Percentiles rank a stretch among this genome's conserved stretches.
Evolutionary conservation across 2,113 vertebrate genomes (phyloP).

Genomic region (Limnothrissa miodon): DNA sequence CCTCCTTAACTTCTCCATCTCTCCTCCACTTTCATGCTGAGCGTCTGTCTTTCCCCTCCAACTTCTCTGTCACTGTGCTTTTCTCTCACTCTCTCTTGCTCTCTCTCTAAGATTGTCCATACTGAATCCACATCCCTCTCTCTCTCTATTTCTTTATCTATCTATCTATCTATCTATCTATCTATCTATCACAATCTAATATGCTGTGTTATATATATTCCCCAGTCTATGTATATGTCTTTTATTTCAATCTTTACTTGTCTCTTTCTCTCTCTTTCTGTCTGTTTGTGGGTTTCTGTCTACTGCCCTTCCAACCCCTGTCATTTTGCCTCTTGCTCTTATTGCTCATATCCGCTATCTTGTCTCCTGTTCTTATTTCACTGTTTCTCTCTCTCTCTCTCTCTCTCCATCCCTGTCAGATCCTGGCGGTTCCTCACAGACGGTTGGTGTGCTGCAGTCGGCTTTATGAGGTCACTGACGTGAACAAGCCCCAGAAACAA

Average conservation of each 20-base stretch:
- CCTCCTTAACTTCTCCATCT: not conserved
- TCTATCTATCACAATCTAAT: no score
- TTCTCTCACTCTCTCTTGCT: constrained; percentile 30
- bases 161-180: not conserved
- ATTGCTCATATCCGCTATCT: not conserved
- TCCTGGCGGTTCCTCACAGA: constrained; percentile 91
- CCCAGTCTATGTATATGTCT: no score
- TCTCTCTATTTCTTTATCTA: not conserved
- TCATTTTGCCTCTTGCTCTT: no score
- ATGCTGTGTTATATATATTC: no score
- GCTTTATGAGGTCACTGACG: constrained; percentile 92
- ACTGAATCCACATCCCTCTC: not conserved
- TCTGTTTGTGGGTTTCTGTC: no score
- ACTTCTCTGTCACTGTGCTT: not conserved
- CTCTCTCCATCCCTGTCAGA: constrained; percentile 68
- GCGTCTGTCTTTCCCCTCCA: constrained; percentile 30
- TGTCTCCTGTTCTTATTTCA: constrained; percentile 2
- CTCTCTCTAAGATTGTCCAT: not conserved
- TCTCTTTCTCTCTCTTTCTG: no score
- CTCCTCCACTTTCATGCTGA: no score
- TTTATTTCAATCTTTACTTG: no score
- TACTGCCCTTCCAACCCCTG: not conserved
- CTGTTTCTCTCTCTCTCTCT: constrained; percentile 22
- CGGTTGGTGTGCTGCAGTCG: constrained; percentile 97
- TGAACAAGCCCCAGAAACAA: constrained; percentile 96